These are phyloP conservation scores for Lampropteryx suffumata DNA, from an alignment of 2,888 invertebrate genomes.

Conservation along the genomic window DNA sequence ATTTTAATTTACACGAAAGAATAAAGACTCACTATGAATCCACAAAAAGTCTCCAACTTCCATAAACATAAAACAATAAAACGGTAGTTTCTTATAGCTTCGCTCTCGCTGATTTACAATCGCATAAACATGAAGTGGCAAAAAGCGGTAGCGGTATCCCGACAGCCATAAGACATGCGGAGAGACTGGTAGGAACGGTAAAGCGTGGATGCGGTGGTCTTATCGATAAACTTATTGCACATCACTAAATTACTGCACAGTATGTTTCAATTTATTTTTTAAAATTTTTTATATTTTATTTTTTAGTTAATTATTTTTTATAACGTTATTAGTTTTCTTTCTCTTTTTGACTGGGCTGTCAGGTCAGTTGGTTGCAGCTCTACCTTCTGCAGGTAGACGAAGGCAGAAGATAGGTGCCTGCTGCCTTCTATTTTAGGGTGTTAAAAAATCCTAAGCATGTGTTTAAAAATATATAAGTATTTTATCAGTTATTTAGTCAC, in stretches of 20 bases:
- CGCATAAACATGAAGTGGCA: constrained; percentile 33
- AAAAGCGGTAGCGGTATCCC: constrained; percentile 56
- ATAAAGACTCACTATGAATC: constrained; percentile 8
- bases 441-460: too few relatives aligned
- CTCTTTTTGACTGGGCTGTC: too few relatives aligned
- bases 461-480: too few relatives aligned
- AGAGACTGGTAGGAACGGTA: constrained; percentile 1
- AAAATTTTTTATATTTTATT: too few relatives aligned
- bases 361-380: too few relatives aligned
- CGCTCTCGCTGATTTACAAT: constrained; percentile 20
- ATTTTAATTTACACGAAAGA: neutral
- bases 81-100: constrained; percentile 12
- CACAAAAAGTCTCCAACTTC: constrained; percentile 1
- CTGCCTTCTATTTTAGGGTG: too few relatives aligned
- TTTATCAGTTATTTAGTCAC: too few relatives aligned
- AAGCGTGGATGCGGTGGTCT: constrained; percentile 8
- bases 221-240: constrained; percentile 9
- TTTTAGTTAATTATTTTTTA: too few relatives aligned
- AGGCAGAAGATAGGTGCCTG: too few relatives aligned
- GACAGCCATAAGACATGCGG: constrained; percentile 45
- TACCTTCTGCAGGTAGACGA: too few relatives aligned
- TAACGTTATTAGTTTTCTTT: too few relatives aligned
- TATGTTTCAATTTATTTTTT: too few relatives aligned
- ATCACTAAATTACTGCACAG: constrained; percentile 1
- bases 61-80: constrained; percentile 13